A percentile compares a stretch with the other conserved stretches of the same genome.
These are phyloP conservation scores for Aphaenogaster floridana DNA, from an alignment of 1,140 invertebrate genomes.

Conservation along the genomic window DNA sequence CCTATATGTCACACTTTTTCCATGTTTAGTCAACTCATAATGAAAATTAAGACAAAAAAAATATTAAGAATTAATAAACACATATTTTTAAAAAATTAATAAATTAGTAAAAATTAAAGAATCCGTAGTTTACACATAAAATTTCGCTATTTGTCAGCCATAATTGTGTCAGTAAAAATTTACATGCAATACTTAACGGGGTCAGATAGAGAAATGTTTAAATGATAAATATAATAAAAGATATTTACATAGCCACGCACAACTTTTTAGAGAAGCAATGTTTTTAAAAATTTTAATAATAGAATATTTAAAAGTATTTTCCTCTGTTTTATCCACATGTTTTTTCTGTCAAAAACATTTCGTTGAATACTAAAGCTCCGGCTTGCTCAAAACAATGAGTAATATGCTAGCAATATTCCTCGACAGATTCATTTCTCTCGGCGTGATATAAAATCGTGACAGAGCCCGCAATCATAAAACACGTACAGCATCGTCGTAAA, in stretches of 20 bases:
- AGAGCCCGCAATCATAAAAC: constrained; percentile 19
- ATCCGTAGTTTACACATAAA: neutral
- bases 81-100: neutral
- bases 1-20: neutral
- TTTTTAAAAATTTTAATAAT: neutral
- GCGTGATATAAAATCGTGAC: constrained; percentile 25
- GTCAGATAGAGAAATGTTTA: neutral
- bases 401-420: constrained; percentile 17
- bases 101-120: neutral
- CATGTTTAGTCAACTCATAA: neutral
- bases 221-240: constrained; percentile 10
- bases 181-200: neutral
- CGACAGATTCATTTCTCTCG: constrained; percentile 35
- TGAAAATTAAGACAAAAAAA: neutral
- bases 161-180: neutral
- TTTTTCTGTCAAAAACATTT: neutral
- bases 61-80: neutral
- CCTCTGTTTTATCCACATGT: neutral
- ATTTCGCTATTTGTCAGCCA: neutral
- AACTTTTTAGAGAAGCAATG: neutral
- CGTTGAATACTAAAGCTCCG: neutral
- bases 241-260: neutral
- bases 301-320: neutral
- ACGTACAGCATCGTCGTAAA: constrained; percentile 6
- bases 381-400: neutral